Evolutionary conservation across 1,140 invertebrate species (phyloP).

Genomic region (Microvelia longipes): DNA sequence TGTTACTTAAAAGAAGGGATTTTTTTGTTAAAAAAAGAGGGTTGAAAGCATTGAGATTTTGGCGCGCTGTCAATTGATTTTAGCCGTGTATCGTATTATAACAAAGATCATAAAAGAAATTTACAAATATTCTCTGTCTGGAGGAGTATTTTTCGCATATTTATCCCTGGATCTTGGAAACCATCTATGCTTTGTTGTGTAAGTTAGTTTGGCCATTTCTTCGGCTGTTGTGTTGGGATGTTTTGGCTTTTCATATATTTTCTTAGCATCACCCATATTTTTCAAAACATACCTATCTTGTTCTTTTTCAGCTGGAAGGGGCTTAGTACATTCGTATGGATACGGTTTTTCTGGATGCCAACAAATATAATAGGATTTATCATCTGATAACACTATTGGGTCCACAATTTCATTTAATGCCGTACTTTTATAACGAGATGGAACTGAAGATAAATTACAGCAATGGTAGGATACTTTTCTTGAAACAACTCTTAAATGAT

Average conservation of each 20-base stretch:
- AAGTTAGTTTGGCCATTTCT: conserved; percentile 55
- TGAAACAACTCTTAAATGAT: too few species aligned
- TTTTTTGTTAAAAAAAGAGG: too few species aligned
- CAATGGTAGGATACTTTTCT: too few species aligned
- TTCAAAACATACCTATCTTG: conserved; percentile 38
- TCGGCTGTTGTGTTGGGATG: conserved; percentile 41
- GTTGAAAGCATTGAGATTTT: too few species aligned
- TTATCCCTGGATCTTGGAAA: conserved; percentile 47
- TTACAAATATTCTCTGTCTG: conserved; percentile 59
- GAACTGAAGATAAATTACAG: too few species aligned
- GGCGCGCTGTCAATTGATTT: too few species aligned
- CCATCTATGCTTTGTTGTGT: conserved; percentile 68
- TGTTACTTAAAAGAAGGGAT: too few species aligned
- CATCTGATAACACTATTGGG: conserved; percentile 43
- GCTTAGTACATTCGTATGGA: conserved; percentile 69
- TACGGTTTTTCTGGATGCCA: conserved; percentile 69
- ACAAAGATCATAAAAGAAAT: conserved; percentile 13
- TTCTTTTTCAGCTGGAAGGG: conserved; percentile 40
- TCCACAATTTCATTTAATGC: not conserved
- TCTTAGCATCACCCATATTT: conserved; percentile 40
- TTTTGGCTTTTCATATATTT: conserved; percentile 46
- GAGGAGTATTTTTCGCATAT: conserved; percentile 42
- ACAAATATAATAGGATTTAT: conserved; percentile 62
- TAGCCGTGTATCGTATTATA: too few species aligned
- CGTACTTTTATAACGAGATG: too few species aligned